These are phyloP conservation scores for Aphidius gifuensis DNA, from an alignment of 1,140 invertebrate species.

Conservation along the genomic window DNA sequence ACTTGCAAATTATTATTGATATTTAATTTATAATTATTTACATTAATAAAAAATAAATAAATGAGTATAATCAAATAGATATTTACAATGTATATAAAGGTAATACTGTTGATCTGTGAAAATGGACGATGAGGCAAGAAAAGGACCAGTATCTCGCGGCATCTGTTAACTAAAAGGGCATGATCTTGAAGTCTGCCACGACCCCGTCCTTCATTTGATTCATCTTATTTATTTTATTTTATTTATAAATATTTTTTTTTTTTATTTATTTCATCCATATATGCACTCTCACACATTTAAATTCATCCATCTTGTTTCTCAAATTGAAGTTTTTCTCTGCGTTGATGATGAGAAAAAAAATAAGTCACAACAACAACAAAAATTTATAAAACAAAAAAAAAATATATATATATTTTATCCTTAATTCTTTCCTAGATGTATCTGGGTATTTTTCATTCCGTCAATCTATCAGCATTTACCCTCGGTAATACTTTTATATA, in stretches of 20 bases:
- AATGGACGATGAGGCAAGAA: not conserved
- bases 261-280: not conserved
- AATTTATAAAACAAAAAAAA: too few species aligned
- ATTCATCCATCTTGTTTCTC: not conserved
- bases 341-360: too few species aligned
- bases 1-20: too few species aligned
- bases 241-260: not conserved
- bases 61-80: too few species aligned
- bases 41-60: too few species aligned
- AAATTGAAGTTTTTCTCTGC: too few species aligned
- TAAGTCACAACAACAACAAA: too few species aligned
- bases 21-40: too few species aligned
- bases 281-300: conserved; percentile 8
- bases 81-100: too few species aligned
- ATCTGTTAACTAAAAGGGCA: conserved; percentile 50
- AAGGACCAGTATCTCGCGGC: conserved; percentile 40
- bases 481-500: not conserved
- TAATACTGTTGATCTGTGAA: too few species aligned
- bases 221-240: conserved; percentile 12
- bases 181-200: conserved; percentile 34
- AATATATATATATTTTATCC: too few species aligned
- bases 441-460: conserved; percentile 2
- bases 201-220: conserved; percentile 21
- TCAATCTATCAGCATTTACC: conserved; percentile 1
- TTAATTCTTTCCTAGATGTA: too few species aligned